Conservation (phyloP, 92 coral and sea anemone species). For the Pocillopora meandrina region DNA sequence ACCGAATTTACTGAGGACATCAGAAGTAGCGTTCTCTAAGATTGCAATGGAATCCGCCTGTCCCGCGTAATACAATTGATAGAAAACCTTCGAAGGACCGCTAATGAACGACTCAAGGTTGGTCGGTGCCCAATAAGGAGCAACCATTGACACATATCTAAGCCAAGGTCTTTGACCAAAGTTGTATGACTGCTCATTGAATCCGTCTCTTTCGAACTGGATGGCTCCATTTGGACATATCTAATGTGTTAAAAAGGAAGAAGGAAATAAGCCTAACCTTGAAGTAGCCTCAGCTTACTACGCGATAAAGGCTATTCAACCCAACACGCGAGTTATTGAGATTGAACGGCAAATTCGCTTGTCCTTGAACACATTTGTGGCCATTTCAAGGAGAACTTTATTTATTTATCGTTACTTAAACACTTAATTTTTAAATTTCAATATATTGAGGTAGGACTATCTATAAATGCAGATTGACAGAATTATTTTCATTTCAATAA, state of each 20-base stretch:
- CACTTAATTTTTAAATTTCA: too few relatives aligned
- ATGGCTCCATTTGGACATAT: slow-evolving; percentile 55
- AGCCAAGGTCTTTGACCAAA: slow-evolving; percentile 43
- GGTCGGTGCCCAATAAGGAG: slow-evolving; percentile 59
- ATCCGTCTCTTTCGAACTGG: slow-evolving; percentile 37
- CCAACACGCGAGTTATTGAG: too few relatives aligned
- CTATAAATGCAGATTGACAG: too few relatives aligned
- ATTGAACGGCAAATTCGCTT: too few relatives aligned
- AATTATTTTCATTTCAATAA: too few relatives aligned
- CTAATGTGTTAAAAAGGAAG: slow-evolving; percentile 14
- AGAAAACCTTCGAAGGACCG: slow-evolving; percentile 45
- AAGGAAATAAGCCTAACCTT: background rate
- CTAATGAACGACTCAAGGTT: slow-evolving; percentile 12
- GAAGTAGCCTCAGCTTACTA: too few relatives aligned
- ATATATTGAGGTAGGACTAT: too few relatives aligned
- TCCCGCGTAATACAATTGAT: slow-evolving; percentile 31
- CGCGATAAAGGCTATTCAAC: too few relatives aligned
- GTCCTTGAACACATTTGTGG: too few relatives aligned
- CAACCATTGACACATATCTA: slow-evolving; percentile 30
- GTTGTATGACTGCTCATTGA: slow-evolving; percentile 31
- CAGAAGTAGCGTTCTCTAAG: slow-evolving; percentile 36
- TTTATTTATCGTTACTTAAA: too few relatives aligned
- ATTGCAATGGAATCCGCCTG: background rate
- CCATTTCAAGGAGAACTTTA: too few relatives aligned
- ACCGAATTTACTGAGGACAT: slow-evolving; percentile 9